phyloP scores from a whole-genome alignment of 2,113 vertebrate species.

The Chaetura pelagica region DNA sequence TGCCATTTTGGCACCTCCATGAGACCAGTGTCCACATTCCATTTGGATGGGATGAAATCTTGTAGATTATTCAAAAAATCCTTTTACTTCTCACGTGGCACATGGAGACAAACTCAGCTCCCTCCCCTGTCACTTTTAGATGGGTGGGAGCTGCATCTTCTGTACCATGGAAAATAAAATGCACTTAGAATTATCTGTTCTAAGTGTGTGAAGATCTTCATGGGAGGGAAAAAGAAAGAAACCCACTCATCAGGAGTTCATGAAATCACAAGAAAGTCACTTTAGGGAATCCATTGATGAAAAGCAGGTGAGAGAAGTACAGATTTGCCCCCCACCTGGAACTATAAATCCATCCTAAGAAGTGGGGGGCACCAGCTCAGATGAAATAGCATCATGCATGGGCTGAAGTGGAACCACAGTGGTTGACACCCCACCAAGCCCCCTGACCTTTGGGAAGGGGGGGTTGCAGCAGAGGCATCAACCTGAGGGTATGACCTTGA shows the following conservation, averaged over 20 bases:
- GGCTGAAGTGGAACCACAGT: fast-evolving
- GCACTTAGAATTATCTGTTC: neutral
- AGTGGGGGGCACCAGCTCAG: neutral
- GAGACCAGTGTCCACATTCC: neutral
- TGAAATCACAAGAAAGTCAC: neutral
- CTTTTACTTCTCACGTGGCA: neutral
- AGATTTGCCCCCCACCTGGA: neutral
- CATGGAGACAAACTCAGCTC: neutral
- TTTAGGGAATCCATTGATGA: neutral
- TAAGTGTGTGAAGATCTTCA: neutral
- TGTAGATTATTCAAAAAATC: neutral
- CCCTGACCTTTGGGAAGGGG: neutral
- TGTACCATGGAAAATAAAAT: fast-evolving
- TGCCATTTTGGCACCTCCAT: neutral
- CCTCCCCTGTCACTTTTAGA: neutral
- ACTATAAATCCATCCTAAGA: neutral
- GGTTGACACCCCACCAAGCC: neutral
- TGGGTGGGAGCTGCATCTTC: neutral
- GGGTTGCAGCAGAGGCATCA: fast-evolving
- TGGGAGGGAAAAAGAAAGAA: neutral
- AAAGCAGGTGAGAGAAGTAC: neutral
- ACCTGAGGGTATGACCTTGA: neutral
- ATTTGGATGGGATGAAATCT: neutral
- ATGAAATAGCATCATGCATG: no score
- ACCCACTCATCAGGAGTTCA: fast-evolving